Base-by-base conservation (phyloP, 2,888 invertebrate genomes). In the Tortricodes alternella region DNA sequence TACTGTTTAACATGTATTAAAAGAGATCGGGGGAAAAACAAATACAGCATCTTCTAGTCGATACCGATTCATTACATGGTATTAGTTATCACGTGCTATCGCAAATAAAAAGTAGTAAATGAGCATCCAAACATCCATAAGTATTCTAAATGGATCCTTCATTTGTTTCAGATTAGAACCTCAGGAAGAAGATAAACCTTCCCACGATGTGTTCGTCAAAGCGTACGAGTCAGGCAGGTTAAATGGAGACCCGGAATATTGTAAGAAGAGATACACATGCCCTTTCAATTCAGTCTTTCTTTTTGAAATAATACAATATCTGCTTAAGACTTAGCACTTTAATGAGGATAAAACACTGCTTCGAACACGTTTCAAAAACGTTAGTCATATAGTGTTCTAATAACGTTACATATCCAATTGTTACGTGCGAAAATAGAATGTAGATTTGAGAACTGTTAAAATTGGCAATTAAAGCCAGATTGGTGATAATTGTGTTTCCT, bases 251-350 rank as follows among this genome's bases (percentile, higher is more conserved):
- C 46, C 63, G 9, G 64, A 70, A 3, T 53, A 65, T 11, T 86
- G 86, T 62, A 73, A 63, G 52, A 60, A 58, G 6, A 70, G 72
- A 52, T 85, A 77, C 0, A 63, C 73, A 60, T 86, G 86, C 51
- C 79, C 80, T 0, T 83, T 86, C 46, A 70, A 74, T 34, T 69
- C 74, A 3, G 64, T 67, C 2, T 44, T 80, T 11, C 60, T 86
- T 8, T 78, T 80, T 27, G 70, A 83, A 29, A 51, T 85, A 1
- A 67, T 85, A 23, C 66, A 76, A 61, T 80, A 80, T 63, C 66
- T 85, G 60, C 52, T 85, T 21, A 49, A 55, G 43, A 35, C 35
- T 18, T 52, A 43, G 6, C 8, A 11, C 13, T 6, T 2, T 6
- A 7, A 15, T 0, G 1, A 29, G 4, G n/a, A n/a, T n/a, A n/a